Percentiles rank a stretch among this genome's conserved stretches.
Evolutionary conservation across 1,140 invertebrate species (phyloP).

Genomic region (Linepithema humile): DNA sequence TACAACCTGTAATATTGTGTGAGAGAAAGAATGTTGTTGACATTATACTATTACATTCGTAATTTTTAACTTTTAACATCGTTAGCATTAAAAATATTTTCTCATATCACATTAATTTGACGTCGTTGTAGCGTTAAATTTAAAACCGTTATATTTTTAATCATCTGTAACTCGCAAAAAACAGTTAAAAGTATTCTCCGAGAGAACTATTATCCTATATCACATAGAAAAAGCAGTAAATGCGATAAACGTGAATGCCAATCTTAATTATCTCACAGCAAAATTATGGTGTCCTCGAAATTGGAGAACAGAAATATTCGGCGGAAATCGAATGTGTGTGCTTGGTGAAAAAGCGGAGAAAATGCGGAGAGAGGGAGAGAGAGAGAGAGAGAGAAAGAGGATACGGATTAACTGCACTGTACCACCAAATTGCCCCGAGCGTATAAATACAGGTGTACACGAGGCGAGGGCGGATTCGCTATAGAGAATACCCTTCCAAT

Average conservation of each 20-base stretch:
- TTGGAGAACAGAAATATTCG: slow-evolving; percentile 29
- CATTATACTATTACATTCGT: no score
- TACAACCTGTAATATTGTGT: not conserved
- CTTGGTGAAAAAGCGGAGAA: not conserved
- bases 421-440: slow-evolving; percentile 20
- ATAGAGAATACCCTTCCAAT: slow-evolving; percentile 57
- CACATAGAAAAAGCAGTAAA: slow-evolving; percentile 10
- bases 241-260: slow-evolving; percentile 4
- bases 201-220: not conserved
- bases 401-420: slow-evolving; percentile 46
- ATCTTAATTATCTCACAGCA: slow-evolving; percentile 25
- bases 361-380: not conserved
- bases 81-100: no score
- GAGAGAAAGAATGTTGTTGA: not conserved
- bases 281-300: slow-evolving; percentile 25
- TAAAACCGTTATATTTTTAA: no score
- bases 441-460: slow-evolving; percentile 35
- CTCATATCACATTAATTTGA: no score
- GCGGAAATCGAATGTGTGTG: not conserved
- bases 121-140: no score
- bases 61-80: no score
- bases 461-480: slow-evolving; percentile 9
- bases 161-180: not conserved
- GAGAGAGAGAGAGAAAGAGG: not conserved
- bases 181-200: not conserved